Evolutionary conservation across 2,113 vertebrate genomes (phyloP).

Genomic region (Menura novaehollandiae): DNA sequence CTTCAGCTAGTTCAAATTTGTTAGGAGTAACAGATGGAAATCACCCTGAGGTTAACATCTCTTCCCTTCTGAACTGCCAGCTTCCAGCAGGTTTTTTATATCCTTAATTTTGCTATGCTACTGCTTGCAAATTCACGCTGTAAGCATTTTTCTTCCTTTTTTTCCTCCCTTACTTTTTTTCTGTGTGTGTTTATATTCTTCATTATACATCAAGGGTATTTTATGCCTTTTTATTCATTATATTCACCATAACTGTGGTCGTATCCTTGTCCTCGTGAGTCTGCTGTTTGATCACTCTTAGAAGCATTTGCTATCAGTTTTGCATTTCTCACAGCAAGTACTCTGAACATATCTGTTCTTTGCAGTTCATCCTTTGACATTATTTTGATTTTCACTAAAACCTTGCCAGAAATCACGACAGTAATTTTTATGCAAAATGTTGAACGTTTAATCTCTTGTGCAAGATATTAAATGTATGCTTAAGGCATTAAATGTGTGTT

Average conservation of each 20-base stretch:
- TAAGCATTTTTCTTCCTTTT: background rate
- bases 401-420: background rate
- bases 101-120: background rate
- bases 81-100: conserved; percentile 11
- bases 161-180: background rate
- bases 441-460: background rate
- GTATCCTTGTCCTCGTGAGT: background rate
- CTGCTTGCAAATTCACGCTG: background rate
- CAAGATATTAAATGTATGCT: background rate
- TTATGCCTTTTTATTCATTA: background rate
- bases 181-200: background rate
- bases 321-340: background rate
- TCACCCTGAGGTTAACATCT: conserved; percentile 30
- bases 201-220: background rate
- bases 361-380: background rate
- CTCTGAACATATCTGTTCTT: background rate
- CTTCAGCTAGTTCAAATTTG: background rate
- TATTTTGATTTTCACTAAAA: background rate
- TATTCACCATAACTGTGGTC: background rate
- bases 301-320: background rate
- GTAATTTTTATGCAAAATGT: background rate
- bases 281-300: background rate
- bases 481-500: background rate
- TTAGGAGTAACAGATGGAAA: conserved; percentile 31
- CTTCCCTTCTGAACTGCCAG: background rate